Percentiles rank a stretch among this genome's conserved stretches.
These are phyloP conservation scores for Rhynchophorus ferrugineus DNA, from an alignment of 1,140 invertebrate species.

Conservation along the genomic window DNA sequence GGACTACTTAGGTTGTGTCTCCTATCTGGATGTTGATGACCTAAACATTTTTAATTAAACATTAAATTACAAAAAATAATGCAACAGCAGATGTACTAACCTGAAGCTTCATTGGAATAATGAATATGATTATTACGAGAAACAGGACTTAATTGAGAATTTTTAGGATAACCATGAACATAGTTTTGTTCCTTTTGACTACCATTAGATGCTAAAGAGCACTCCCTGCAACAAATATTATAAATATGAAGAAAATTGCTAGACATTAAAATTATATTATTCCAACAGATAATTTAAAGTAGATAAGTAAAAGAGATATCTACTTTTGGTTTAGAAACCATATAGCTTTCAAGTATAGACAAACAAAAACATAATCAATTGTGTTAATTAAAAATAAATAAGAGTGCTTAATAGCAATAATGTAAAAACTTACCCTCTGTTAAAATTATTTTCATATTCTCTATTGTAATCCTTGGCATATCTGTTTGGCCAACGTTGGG, in stretches of 20 bases:
- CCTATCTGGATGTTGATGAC: constrained; percentile 26
- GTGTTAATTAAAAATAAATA: constrained; percentile 5
- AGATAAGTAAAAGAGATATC: constrained; percentile 2
- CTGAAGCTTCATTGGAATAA: constrained; percentile 35
- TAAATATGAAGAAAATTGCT: constrained; percentile 7
- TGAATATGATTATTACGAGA: constrained; percentile 36
- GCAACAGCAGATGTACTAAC: constrained; percentile 18
- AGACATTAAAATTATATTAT: constrained; percentile 6
- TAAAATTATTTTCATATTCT: constrained; percentile 39
- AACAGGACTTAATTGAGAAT: constrained; percentile 36
- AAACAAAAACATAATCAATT: constrained; percentile 12
- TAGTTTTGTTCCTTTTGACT: constrained; percentile 38
- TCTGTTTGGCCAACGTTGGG: constrained; percentile 38
- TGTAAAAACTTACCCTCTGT: constrained; percentile 34
- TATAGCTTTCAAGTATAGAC: constrained; percentile 2
- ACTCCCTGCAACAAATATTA: constrained; percentile 35
- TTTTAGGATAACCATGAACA: constrained; percentile 37
- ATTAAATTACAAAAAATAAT: constrained; percentile 8
- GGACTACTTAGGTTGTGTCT: constrained; percentile 20
- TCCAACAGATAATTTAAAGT: constrained; percentile 9
- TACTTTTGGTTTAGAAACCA: not conserved
- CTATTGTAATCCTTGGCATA: constrained; percentile 39
- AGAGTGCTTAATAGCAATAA: not conserved
- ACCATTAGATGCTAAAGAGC: constrained; percentile 33
- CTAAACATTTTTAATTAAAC: constrained; percentile 8